Evolutionary conservation across 1,140 invertebrate species (phyloP), one percentile per base, ranked within the genome.

Genomic region (Ectropis grisescens): DNA sequence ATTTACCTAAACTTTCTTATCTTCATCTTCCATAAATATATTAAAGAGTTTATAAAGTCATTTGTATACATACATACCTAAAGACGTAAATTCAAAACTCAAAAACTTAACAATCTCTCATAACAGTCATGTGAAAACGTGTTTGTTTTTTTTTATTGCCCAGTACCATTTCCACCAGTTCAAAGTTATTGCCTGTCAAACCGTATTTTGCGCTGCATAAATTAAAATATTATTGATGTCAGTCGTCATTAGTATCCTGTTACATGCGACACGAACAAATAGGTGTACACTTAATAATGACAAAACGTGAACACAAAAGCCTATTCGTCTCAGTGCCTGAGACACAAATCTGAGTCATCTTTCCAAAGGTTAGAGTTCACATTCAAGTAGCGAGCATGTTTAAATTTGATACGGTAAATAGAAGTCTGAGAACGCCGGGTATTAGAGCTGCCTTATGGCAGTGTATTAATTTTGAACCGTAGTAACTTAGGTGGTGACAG

Each of bases 401-500:
- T 59, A 67, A 75, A 68, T 78, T 75, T 74, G 75, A 75, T 70
- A 68, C 61, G 42, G 66, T 47, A 59, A 71, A 72, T 78, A 71
- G 64, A 51, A 61, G 66, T 68, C 55, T 62, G 60, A 75, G 61
- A 59, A 64, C 56, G 66, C 64, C 58, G 47, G 61, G 71, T 71
- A 76, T 80, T 76, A 76, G 53, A 41, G 61, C 47, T 65, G 66
- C 69, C 75, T 80, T 80, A 80, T 76, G 72, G 72, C 58, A 74
- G 57, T 74, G 75, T 80, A 80, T 80, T 80, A 80, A 80, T 80
- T 80, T 78, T 78, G 75, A 78, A 80, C 75, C 72, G 75, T 78
- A 75, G 75, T 80, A 80, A 75, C 62, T 78, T 78, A 68, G 56
- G 62, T 44, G 75, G 75, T 78, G 75, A 80, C 75, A 80, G 75